These are phyloP conservation scores for Cantharis rufa DNA, from an alignment of 2,888 invertebrate species.

Conservation along the genomic window DNA sequence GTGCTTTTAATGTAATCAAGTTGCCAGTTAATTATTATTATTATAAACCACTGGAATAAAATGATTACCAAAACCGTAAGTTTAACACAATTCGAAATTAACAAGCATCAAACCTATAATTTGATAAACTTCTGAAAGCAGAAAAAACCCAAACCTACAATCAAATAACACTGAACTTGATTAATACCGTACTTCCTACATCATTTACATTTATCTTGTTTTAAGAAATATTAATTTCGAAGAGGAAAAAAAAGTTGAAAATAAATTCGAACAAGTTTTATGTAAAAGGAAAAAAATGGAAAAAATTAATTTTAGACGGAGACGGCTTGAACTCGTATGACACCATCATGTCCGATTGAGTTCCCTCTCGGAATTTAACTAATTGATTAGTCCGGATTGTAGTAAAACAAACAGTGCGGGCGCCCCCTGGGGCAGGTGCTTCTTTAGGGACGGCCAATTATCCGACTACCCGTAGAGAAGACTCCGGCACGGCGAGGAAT, in stretches of 20 bases:
- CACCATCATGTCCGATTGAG: conserved; percentile 28
- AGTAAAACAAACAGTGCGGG: conserved; percentile 46
- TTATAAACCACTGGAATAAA: neutral
- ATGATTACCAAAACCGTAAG: neutral
- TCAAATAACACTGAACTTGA: neutral
- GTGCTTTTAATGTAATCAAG: neutral
- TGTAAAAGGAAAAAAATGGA: neutral
- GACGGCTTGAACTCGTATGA: conserved; percentile 9
- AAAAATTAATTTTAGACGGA: neutral
- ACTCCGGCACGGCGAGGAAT: conserved; percentile 46
- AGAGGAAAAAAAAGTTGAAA: no score
- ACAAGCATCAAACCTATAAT: conserved; percentile 13
- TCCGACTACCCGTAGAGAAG: conserved; percentile 46
- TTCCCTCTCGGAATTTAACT: conserved; percentile 28
- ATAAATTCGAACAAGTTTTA: neutral
- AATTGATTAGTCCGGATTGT: conserved; percentile 40
- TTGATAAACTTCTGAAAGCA: conserved; percentile 14
- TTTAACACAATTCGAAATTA: conserved; percentile 3
- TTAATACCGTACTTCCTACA: neutral
- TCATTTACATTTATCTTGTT: conserved; percentile 2
- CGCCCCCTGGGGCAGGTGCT: conserved; percentile 47
- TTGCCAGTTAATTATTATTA: conserved; percentile 1
- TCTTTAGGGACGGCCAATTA: conserved; percentile 51
- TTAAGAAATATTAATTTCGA: neutral
- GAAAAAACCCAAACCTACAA: conserved; percentile 4